Percentiles rank a stretch among this genome's conserved stretches.
These are phyloP conservation scores for Calephelis perditalis DNA, from an alignment of 2,888 invertebrate genomes.

Conservation along the genomic window DNA sequence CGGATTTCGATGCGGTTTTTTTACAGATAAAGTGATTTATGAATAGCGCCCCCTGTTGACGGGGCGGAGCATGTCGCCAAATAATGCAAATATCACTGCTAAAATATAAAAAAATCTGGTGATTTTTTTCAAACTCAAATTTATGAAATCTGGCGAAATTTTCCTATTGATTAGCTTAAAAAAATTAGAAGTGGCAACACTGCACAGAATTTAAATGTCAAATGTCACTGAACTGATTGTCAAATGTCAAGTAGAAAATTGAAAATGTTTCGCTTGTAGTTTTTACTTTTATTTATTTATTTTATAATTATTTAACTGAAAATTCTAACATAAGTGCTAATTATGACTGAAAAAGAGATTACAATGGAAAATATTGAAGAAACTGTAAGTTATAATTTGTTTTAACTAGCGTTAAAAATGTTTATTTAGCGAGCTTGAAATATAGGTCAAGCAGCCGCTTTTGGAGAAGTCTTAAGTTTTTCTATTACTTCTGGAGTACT, in stretches of 20 bases:
- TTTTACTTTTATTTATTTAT: slow-evolving; percentile 6
- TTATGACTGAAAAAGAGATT: slow-evolving; percentile 62
- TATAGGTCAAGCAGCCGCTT: slow-evolving; percentile 36
- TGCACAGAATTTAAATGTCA: too few relatives aligned
- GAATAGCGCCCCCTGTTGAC: too few relatives aligned
- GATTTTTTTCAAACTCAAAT: too few relatives aligned
- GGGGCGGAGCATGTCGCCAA: too few relatives aligned
- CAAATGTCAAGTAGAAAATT: slow-evolving; percentile 1
- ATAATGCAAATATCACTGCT: too few relatives aligned
- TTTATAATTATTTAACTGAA: slow-evolving; percentile 11
- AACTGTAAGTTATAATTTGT: slow-evolving; percentile 47
- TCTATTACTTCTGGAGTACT: slow-evolving; percentile 21
- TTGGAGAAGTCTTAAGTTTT: slow-evolving; percentile 19
- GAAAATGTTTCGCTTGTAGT: slow-evolving; percentile 6
- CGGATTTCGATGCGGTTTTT: too few relatives aligned
- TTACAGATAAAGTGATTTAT: too few relatives aligned
- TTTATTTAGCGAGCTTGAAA: slow-evolving; percentile 23
- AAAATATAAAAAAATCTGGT: too few relatives aligned
- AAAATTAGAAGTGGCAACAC: too few relatives aligned
- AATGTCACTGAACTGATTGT: background rate
- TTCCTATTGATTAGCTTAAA: too few relatives aligned
- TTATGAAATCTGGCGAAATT: too few relatives aligned
- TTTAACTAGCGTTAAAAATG: slow-evolving; percentile 18
- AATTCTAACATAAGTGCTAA: slow-evolving; percentile 23
- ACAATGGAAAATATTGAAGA: slow-evolving; percentile 66